Conservation (phyloP, 2,888 invertebrate genomes). For the Saturnia japonica region DNA sequence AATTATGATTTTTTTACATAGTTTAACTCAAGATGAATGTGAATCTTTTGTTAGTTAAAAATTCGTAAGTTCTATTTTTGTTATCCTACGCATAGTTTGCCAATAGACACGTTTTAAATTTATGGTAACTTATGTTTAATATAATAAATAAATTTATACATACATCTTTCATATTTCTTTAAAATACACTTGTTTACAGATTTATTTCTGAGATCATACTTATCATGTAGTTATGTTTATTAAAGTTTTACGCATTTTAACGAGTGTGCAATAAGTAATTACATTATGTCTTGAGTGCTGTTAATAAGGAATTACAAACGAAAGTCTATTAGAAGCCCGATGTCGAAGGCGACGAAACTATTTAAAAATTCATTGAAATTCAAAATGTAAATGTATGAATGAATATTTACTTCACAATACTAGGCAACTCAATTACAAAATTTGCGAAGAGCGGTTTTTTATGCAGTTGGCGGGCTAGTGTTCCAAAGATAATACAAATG, state of each 20-base stretch:
- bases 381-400: too few species aligned
- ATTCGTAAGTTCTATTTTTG: background rate
- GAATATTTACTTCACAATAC: too few species aligned
- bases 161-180: conserved; percentile 3
- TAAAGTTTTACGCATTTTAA: background rate
- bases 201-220: conserved; percentile 10
- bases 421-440: too few species aligned
- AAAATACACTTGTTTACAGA: conserved; percentile 2
- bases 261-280: background rate
- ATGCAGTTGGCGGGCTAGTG: too few species aligned
- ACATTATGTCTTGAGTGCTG: too few species aligned
- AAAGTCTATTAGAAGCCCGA: too few species aligned
- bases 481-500: too few species aligned
- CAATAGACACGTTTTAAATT: background rate
- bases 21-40: background rate
- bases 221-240: background rate
- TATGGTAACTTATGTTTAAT: background rate
- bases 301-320: too few species aligned
- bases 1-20: background rate
- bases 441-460: too few species aligned
- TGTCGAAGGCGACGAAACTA: too few species aligned
- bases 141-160: background rate
- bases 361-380: too few species aligned
- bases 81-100: background rate
- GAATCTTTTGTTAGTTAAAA: background rate